Conservation (phyloP, 2,113 vertebrate genomes). For the Ancistrus triradiatus region DNA sequence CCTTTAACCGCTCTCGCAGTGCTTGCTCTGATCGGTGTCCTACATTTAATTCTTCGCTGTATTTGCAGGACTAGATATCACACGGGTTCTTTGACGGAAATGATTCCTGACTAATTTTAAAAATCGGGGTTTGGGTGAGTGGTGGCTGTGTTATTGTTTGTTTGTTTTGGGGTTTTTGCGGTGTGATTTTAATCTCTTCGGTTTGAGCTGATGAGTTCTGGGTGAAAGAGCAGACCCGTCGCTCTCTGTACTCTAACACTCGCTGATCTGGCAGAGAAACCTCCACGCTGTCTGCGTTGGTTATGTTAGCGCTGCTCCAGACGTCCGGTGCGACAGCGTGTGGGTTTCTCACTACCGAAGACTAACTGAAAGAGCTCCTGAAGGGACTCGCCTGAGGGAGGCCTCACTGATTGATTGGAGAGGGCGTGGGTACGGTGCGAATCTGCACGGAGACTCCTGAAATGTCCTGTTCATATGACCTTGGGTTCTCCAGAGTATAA, state of each 20-base stretch:
- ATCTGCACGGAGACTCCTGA: neutral
- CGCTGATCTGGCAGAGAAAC: conserved; percentile 1
- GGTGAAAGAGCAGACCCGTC: too few species aligned
- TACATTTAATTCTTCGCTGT: neutral
- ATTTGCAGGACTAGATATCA: neutral
- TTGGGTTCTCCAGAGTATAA: neutral
- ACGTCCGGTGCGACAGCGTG: neutral
- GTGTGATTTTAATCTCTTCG: too few species aligned
- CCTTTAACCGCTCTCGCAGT: conserved; percentile 8
- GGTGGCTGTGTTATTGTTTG: neutral
- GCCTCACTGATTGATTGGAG: neutral
- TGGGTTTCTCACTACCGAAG: conserved; percentile 1
- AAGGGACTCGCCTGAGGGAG: neutral
- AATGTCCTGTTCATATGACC: neutral
- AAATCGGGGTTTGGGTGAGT: neutral
- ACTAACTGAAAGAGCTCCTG: neutral
- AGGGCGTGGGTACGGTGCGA: conserved; percentile 7
- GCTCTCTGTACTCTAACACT: too few species aligned
- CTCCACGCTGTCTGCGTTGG: neutral
- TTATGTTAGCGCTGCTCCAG: neutral
- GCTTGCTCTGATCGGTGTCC: neutral
- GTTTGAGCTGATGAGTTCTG: too few species aligned
- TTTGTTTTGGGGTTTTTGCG: too few species aligned
- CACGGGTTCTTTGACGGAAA: neutral
- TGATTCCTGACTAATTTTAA: neutral